Evolutionary conservation across 2,888 invertebrate genomes (phyloP).

Genomic region (Slavum lentiscoides): DNA sequence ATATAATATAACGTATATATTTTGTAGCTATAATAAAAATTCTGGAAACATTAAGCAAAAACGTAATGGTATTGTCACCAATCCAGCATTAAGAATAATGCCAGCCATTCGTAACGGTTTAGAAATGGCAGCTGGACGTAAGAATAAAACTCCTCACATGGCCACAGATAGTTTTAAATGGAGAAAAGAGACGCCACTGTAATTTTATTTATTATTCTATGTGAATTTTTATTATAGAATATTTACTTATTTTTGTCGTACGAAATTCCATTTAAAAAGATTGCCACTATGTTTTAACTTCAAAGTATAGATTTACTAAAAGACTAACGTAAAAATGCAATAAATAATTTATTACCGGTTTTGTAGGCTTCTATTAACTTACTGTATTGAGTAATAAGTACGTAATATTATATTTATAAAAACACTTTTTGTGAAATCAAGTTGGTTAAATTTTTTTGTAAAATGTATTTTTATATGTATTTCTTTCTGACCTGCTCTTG

Average conservation of each 20-base stretch:
- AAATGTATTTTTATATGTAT: conserved; percentile 41
- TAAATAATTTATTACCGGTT: background rate
- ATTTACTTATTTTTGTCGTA: conserved; percentile 34
- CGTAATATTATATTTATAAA: conserved; percentile 8
- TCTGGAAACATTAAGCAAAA: conserved; percentile 67
- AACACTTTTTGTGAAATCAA: conserved; percentile 22
- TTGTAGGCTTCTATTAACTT: background rate
- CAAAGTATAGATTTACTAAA: background rate
- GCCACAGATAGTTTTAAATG: conserved; percentile 76
- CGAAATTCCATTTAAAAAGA: background rate
- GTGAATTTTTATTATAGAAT: conserved; percentile 6
- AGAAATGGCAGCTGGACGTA: conserved; percentile 65
- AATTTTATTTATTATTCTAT: conserved; percentile 54
- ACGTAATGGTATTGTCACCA: conserved; percentile 83
- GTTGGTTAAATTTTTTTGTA: conserved; percentile 21
- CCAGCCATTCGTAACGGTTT: conserved; percentile 75
- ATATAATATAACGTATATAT: background rate
- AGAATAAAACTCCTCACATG: conserved; percentile 59
- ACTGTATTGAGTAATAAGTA: background rate
- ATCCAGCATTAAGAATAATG: conserved; percentile 82
- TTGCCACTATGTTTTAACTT: conserved; percentile 29
- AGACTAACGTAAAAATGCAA: background rate
- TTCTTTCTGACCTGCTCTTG: background rate
- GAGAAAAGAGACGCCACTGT: conserved; percentile 81
- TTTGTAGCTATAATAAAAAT: conserved; percentile 35